Conservation (phyloP, 1,140 invertebrate species). For the Bathynomus jamesi region DNA sequence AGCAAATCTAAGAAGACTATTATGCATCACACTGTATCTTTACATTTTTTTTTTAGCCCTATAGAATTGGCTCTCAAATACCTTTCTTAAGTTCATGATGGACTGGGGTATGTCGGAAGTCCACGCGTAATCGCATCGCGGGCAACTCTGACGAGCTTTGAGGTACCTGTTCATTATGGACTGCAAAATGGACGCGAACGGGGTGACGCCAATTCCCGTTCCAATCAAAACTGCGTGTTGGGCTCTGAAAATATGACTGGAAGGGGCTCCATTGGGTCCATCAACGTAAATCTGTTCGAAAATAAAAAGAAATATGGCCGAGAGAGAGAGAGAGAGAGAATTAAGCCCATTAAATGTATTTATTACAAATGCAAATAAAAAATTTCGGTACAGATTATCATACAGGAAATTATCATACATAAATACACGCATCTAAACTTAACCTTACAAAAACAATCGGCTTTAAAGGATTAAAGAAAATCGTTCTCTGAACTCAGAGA, state of each 20-base stretch:
- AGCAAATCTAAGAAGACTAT: no score
- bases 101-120: slow-evolving; percentile 66
- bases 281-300: slow-evolving; percentile 71
- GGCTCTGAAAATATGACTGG: slow-evolving; percentile 86
- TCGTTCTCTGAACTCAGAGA: no score
- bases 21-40: background rate
- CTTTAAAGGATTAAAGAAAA: no score
- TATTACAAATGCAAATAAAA: no score
- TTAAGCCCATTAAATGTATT: background rate
- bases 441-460: no score
- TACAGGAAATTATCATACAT: no score
- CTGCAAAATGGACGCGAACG: slow-evolving; percentile 91
- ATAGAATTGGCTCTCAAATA: slow-evolving; percentile 40
- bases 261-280: slow-evolving; percentile 91
- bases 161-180: slow-evolving; percentile 90
- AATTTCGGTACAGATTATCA: no score
- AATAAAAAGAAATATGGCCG: background rate
- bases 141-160: slow-evolving; percentile 72
- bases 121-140: slow-evolving; percentile 76
- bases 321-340: background rate
- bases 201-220: slow-evolving; percentile 94
- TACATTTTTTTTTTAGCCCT: background rate
- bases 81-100: slow-evolving; percentile 80
- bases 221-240: slow-evolving; percentile 90
- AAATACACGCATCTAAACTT: no score